phyloP scores from a whole-genome alignment of 2,113 vertebrate species.

The Casuarius casuarius region DNA sequence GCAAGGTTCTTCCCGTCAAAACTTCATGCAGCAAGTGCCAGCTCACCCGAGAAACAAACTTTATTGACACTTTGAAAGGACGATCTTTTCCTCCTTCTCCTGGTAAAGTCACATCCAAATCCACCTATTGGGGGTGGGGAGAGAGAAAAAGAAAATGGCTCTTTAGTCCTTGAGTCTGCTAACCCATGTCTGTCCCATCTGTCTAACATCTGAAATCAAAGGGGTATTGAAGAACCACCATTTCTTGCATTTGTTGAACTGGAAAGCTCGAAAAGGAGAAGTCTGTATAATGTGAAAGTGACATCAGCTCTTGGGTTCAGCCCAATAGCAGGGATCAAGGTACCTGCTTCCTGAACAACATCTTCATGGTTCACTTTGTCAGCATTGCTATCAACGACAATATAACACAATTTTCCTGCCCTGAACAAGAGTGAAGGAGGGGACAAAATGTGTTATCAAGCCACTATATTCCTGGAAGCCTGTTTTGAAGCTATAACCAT shows the following conservation, averaged over 20 bases:
- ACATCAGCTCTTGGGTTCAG: neutral
- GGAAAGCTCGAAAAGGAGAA: neutral
- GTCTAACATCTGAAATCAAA: neutral
- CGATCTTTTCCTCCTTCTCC: constrained; percentile 98
- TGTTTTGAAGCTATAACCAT: neutral
- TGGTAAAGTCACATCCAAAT: constrained; percentile 98
- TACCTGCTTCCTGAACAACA: neutral
- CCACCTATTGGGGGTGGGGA: constrained; percentile 82
- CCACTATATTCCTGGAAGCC: neutral
- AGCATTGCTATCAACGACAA: neutral
- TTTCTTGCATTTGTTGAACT: neutral
- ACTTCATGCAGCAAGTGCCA: constrained; percentile 99
- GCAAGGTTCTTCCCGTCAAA: constrained; percentile 94
- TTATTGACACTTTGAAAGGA: constrained; percentile 97
- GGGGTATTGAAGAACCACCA: neutral
- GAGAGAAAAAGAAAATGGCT: neutral
- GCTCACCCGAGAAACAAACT: constrained; percentile 98
- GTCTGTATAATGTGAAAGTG: too few relatives aligned
- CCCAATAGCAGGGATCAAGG: neutral
- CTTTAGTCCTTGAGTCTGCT: neutral
- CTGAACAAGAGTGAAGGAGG: neutral
- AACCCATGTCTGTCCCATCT: neutral
- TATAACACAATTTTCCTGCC: neutral
- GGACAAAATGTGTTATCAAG: neutral
- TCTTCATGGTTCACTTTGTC: neutral